These are phyloP conservation scores for Ichneumoninae sp. DNA, from an alignment of 2,888 invertebrate species.

Conservation along the genomic window DNA sequence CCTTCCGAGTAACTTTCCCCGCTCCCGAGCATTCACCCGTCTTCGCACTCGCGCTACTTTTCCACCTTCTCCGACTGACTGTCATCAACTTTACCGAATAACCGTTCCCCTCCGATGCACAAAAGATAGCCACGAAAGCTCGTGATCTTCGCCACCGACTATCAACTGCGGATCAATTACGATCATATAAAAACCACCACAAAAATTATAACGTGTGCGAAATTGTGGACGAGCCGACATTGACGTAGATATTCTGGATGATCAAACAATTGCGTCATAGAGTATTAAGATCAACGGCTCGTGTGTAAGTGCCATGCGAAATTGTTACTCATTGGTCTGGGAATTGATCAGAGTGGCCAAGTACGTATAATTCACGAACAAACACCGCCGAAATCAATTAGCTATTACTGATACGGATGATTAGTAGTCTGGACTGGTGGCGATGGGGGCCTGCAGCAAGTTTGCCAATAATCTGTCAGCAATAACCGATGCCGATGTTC, in stretches of 20 bases:
- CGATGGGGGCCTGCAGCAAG: background rate
- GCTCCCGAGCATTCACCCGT: background rate
- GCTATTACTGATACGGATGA: background rate
- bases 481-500: background rate
- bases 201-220: too few relatives aligned
- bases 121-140: background rate
- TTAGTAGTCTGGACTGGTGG: background rate
- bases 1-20: constrained; percentile 14
- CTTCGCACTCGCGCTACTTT: background rate
- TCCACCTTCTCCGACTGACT: background rate
- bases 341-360: background rate
- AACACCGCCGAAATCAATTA: background rate
- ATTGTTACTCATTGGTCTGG: background rate
- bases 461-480: constrained; percentile 17
- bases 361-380: background rate
- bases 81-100: background rate
- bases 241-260: background rate
- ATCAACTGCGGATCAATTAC: background rate
- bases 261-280: background rate
- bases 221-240: background rate
- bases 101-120: background rate
- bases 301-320: background rate
- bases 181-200: background rate
- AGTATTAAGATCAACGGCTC: background rate
- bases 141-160: background rate